These are phyloP conservation scores for Anastrepha obliqua DNA, from an alignment of 1,140 invertebrate species.

Conservation along the genomic window DNA sequence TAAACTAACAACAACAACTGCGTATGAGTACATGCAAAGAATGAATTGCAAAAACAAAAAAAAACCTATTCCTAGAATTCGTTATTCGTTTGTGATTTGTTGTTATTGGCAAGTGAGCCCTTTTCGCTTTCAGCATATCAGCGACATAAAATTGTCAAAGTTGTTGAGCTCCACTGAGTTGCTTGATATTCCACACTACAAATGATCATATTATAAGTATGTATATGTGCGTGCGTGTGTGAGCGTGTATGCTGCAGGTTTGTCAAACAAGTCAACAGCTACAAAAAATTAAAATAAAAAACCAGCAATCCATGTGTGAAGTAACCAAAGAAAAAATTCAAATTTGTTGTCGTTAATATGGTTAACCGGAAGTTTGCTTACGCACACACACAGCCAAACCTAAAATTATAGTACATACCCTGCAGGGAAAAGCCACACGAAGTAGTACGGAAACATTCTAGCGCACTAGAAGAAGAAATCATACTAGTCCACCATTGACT, in stretches of 20 bases:
- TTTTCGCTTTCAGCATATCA: constrained; percentile 10
- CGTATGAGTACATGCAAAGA: neutral
- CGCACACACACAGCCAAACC: neutral
- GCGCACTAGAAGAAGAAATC: too few relatives aligned
- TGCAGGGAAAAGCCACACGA: too few relatives aligned
- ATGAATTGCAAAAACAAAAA: neutral
- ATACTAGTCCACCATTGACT: too few relatives aligned
- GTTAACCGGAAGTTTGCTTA: constrained; percentile 5
- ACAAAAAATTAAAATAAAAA: neutral
- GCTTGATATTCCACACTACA: neutral
- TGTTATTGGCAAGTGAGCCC: constrained; percentile 7
- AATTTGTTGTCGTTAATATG: constrained; percentile 17
- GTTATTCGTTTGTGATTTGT: neutral
- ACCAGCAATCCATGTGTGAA: neutral
- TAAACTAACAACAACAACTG: neutral
- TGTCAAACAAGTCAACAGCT: neutral
- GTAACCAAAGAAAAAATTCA: constrained; percentile 14
- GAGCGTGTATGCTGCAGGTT: neutral
- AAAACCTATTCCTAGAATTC: constrained; percentile 3
- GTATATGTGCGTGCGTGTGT: neutral
- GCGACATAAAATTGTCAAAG: constrained; percentile 37
- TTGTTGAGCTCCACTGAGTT: constrained; percentile 4
- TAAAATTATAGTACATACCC: too few relatives aligned
- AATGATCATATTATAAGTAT: too few relatives aligned
- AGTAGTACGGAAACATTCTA: too few relatives aligned